Evolutionary conservation across 2,888 invertebrate genomes (phyloP).

Genomic region (Andrena minutula): DNA sequence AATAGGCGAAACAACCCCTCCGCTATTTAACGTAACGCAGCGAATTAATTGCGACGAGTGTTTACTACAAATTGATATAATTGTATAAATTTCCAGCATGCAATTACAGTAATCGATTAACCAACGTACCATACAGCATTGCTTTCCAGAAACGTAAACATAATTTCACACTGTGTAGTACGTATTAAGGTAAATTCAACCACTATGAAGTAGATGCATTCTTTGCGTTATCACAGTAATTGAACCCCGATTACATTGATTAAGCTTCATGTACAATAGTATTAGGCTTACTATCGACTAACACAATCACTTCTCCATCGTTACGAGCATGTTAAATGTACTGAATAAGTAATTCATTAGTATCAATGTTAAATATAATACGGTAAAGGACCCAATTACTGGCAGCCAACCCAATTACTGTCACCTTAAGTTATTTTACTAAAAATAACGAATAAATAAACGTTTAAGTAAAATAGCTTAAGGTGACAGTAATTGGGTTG

Average conservation of each 20-base stretch:
- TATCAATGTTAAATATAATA: neutral
- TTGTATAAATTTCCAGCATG: constrained; percentile 57
- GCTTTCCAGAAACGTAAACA: constrained; percentile 51
- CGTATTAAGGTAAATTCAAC: constrained; percentile 5
- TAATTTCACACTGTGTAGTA: constrained; percentile 36
- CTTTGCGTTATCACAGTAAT: constrained; percentile 30
- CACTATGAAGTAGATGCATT: neutral
- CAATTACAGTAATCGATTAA: constrained; percentile 61
- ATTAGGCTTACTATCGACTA: neutral
- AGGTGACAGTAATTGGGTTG: too few species aligned
- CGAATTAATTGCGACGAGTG: constrained; percentile 56
- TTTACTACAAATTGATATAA: constrained; percentile 49
- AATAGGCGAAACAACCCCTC: constrained; percentile 27
- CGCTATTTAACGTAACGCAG: constrained; percentile 46
- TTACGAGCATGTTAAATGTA: neutral
- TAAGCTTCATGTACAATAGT: neutral
- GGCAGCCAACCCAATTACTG: too few species aligned
- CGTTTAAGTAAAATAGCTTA: too few species aligned
- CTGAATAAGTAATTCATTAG: neutral
- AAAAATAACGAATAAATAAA: too few species aligned
- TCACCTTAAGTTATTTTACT: too few species aligned
- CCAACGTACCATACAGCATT: constrained; percentile 54
- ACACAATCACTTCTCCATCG: neutral
- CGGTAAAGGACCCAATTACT: too few species aligned
- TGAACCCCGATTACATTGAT: constrained; percentile 9